Evolutionary conservation across 2,797 vertebrate genomes (phyloP).

Genomic region (Alosa sapidissima): DNA sequence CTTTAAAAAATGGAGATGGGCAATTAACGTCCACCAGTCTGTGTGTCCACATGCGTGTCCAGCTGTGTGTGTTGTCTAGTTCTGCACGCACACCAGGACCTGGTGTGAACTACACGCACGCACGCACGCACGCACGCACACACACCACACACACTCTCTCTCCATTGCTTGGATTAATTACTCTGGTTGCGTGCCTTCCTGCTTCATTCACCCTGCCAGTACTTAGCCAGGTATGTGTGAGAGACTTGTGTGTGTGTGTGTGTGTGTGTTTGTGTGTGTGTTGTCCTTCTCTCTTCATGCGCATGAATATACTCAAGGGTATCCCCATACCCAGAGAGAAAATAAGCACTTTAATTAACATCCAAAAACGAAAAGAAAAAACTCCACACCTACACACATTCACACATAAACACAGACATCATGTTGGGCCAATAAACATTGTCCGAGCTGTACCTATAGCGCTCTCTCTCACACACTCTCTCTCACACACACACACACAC

Average conservation of each 20-base stretch:
- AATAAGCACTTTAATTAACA: constrained; percentile 19
- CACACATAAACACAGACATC: neutral
- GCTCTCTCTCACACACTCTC: constrained; percentile 2
- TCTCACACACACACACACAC: constrained; percentile 3
- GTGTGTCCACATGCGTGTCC: constrained; percentile 2
- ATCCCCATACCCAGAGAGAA: neutral
- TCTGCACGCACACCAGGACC: constrained; percentile 3
- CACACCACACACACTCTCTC: neutral
- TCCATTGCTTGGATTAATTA: neutral
- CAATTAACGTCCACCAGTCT: neutral
- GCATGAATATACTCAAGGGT: no score
- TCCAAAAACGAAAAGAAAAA: constrained; percentile 11
- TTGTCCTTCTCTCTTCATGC: neutral
- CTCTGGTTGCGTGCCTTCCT: constrained; percentile 16
- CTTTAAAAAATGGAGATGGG: neutral
- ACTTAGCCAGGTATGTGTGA: constrained; percentile 31
- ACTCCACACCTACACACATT: constrained; percentile 7
- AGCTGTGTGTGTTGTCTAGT: neutral
- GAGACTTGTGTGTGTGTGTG: neutral
- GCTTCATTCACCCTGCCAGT: constrained; percentile 26
- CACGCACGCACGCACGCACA: neutral
- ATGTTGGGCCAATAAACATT: neutral
- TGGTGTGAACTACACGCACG: neutral
- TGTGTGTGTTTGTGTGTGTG: constrained; percentile 28
- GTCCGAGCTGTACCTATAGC: neutral